A percentile compares a stretch with the other conserved stretches of the same genome.
Conservation (phyloP, 92 coral and sea anemone species). For the Porites divaricata region DNA sequence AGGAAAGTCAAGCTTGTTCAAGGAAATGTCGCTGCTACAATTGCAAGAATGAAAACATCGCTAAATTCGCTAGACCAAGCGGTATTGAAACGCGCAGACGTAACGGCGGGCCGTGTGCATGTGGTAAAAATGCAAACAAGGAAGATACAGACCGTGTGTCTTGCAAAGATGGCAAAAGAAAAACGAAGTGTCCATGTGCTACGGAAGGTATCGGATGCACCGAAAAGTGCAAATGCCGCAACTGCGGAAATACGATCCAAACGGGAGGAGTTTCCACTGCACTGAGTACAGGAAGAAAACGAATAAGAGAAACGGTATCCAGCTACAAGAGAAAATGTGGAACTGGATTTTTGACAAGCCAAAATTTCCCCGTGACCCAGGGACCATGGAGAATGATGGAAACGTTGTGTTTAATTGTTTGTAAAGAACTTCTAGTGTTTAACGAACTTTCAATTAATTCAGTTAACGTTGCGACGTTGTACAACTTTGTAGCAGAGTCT, state of each 20-base stretch:
- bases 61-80: neutral
- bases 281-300: constrained; percentile 11
- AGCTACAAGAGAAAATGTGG: constrained; percentile 56
- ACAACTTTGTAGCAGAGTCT: too few species aligned
- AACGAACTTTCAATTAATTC: constrained; percentile 35
- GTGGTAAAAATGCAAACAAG: neutral
- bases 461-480: neutral
- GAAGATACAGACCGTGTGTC: neutral
- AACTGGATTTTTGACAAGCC: neutral
- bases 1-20: constrained; percentile 9
- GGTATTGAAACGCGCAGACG: neutral
- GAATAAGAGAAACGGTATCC: constrained; percentile 48
- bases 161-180: constrained; percentile 48
- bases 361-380: constrained; percentile 21
- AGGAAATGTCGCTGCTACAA: constrained; percentile 49
- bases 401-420: constrained; percentile 50
- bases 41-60: constrained; percentile 14
- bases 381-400: constrained; percentile 67
- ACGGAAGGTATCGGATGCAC: constrained; percentile 46
- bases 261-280: constrained; percentile 20
- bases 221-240: constrained; percentile 31
- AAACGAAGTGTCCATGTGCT: constrained; percentile 56
- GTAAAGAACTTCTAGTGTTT: constrained; percentile 31
- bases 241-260: constrained; percentile 51
- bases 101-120: neutral